Conservation (phyloP, 2,797 vertebrate species). For the Neopelma chrysocephalum region DNA sequence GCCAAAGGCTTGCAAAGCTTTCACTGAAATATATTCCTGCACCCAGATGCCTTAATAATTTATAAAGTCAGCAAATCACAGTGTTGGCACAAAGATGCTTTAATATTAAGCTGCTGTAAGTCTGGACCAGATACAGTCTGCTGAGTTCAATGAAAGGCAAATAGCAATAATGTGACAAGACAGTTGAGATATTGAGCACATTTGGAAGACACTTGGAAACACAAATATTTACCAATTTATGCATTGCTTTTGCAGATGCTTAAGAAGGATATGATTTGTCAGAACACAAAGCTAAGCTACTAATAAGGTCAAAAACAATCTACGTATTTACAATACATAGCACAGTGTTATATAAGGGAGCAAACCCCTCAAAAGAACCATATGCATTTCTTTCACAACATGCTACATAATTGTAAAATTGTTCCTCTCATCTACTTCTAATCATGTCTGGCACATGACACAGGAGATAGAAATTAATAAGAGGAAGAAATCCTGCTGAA, state of each 20-base stretch:
- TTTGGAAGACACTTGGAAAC: constrained; percentile 17
- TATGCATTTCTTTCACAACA: background rate
- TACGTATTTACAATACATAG: background rate
- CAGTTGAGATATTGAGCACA: constrained; percentile 23
- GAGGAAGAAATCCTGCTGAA: background rate
- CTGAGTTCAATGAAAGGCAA: background rate
- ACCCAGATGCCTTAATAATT: constrained; percentile 47
- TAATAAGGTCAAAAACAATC: background rate
- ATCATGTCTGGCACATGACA: background rate
- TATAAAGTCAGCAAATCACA: constrained; percentile 22
- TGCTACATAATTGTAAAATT: background rate
- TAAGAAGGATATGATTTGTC: background rate
- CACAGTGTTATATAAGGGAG: background rate
- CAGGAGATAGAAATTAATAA: background rate
- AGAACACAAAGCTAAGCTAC: background rate
- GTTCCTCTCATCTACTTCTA: background rate
- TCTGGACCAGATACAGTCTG: background rate
- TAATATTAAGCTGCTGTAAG: constrained; percentile 24
- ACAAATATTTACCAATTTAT: constrained; percentile 31
- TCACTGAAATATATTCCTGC: background rate
- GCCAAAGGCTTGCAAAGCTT: background rate
- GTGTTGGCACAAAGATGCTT: background rate
- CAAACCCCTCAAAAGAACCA: background rate
- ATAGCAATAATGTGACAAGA: background rate
- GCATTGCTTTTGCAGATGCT: background rate